Evolutionary conservation across 2,797 vertebrate genomes (phyloP).

Genomic region (Tenualosa ilisha): DNA sequence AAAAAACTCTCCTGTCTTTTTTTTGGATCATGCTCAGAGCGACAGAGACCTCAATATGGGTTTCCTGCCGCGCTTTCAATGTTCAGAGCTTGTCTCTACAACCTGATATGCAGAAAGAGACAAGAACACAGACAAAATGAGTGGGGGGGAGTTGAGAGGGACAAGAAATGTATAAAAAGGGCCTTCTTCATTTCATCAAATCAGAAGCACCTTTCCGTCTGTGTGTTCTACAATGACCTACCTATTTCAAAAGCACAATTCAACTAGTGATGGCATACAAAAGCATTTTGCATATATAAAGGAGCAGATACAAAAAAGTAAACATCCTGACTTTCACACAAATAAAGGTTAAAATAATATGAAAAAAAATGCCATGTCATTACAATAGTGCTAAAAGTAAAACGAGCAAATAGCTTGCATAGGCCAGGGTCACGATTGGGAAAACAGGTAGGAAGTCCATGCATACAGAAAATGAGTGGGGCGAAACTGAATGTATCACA

Average conservation of each 20-base stretch:
- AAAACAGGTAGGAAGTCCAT: slow-evolving; percentile 72
- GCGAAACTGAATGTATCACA: slow-evolving; percentile 77
- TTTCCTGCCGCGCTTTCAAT: slow-evolving; percentile 42
- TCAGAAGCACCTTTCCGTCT: slow-evolving; percentile 46
- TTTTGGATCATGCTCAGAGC: slow-evolving; percentile 30
- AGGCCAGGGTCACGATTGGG: slow-evolving; percentile 65
- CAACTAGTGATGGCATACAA: slow-evolving; percentile 44
- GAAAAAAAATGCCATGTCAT: slow-evolving; percentile 73
- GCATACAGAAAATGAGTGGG: slow-evolving; percentile 80
- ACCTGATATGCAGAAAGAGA: slow-evolving; percentile 30
- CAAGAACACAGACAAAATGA: slow-evolving; percentile 29
- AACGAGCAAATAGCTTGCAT: slow-evolving; percentile 74
- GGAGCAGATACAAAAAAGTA: slow-evolving; percentile 72
- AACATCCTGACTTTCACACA: slow-evolving; percentile 81
- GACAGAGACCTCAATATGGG: slow-evolving; percentile 48
- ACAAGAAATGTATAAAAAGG: neutral
- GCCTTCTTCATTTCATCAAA: slow-evolving; percentile 40
- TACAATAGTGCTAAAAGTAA: slow-evolving; percentile 84
- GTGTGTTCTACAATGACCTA: slow-evolving; percentile 18
- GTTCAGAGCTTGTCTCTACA: slow-evolving; percentile 41
- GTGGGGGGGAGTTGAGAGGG: neutral
- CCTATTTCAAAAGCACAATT: slow-evolving; percentile 40
- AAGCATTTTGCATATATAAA: slow-evolving; percentile 59
- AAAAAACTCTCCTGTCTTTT: slow-evolving; percentile 1
- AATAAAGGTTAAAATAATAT: slow-evolving; percentile 66